Evolutionary conservation across 2,113 vertebrate species (phyloP).

Genomic region (Hymenochirus boettgeri): DNA sequence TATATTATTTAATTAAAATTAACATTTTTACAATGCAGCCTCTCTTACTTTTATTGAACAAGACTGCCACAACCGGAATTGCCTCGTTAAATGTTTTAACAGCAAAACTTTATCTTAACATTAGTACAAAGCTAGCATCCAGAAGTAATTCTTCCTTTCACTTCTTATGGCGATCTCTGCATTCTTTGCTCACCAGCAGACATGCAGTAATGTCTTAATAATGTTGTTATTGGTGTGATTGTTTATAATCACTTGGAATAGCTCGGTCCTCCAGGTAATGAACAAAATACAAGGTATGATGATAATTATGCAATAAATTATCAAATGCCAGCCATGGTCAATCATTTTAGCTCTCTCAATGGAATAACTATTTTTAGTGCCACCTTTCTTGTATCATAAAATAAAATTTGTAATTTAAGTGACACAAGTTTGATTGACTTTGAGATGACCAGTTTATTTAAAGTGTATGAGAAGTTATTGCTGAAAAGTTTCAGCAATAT

Average conservation of each 20-base stretch:
- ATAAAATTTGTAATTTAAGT: no score
- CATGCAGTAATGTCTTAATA: conserved; percentile 35
- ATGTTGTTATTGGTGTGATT: conserved; percentile 32
- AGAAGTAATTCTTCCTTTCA: conserved; percentile 11
- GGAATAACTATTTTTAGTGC: no score
- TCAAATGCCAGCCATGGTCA: conserved; percentile 33
- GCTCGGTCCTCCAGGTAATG: conserved; percentile 36
- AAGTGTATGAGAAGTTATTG: no score
- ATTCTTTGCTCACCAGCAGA: no score
- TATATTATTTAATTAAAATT: conserved; percentile 39
- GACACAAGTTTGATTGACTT: no score
- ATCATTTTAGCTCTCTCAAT: conserved; percentile 14
- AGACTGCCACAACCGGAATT: conserved; percentile 23
- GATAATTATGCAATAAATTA: conserved; percentile 1
- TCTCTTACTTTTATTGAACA: not conserved
- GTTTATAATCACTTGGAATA: conserved; percentile 25
- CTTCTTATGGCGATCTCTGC: no score
- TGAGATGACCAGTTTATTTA: no score
- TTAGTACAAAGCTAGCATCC: conserved; percentile 11
- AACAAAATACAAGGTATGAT: conserved; percentile 20
- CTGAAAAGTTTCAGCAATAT: no score
- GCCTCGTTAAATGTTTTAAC: conserved; percentile 31
- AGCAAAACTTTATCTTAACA: conserved; percentile 21
- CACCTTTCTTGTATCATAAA: no score
- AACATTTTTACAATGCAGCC: conserved; percentile 23